Conservation (phyloP, 2,888 invertebrate genomes). For the Acholoe squamosa region DNA sequence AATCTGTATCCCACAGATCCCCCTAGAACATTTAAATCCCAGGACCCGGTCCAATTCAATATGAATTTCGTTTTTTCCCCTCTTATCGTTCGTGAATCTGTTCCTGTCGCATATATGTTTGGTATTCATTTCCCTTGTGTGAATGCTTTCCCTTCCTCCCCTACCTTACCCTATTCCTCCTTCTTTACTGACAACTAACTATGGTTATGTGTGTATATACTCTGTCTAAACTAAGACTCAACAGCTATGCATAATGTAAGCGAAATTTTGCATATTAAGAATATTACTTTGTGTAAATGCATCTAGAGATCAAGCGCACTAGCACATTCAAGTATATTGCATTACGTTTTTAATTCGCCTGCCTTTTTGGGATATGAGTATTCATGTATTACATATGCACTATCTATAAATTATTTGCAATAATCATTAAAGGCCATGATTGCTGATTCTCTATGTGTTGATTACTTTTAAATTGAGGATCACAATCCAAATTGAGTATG, state of each 20-base stretch:
- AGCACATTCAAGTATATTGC: background rate
- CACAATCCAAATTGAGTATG: slow-evolving; percentile 61
- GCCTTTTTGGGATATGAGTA: background rate
- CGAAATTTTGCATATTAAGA: background rate
- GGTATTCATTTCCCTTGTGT: background rate
- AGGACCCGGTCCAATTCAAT: background rate
- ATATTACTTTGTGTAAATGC: background rate
- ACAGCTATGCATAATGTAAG: too few relatives aligned
- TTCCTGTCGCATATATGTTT: background rate
- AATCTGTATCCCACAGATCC: too few relatives aligned
- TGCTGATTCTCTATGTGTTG: slow-evolving; percentile 17
- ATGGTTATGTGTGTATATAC: too few relatives aligned
- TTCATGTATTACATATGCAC: background rate
- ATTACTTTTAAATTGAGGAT: slow-evolving; percentile 53
- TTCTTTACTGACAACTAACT: background rate
- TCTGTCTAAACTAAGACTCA: too few relatives aligned
- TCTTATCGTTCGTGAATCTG: background rate
- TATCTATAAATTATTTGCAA: background rate
- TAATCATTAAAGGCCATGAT: background rate
- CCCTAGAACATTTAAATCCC: background rate
- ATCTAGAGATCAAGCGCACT: background rate
- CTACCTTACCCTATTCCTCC: background rate
- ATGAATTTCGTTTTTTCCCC: background rate
- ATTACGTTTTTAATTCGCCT: background rate
- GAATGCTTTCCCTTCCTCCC: slow-evolving; percentile 12